A percentile compares a stretch with the other conserved stretches of the same genome.
These are phyloP conservation scores for Drosophila kanekoi DNA, from an alignment of 2,888 invertebrate genomes.

Conservation along the genomic window DNA sequence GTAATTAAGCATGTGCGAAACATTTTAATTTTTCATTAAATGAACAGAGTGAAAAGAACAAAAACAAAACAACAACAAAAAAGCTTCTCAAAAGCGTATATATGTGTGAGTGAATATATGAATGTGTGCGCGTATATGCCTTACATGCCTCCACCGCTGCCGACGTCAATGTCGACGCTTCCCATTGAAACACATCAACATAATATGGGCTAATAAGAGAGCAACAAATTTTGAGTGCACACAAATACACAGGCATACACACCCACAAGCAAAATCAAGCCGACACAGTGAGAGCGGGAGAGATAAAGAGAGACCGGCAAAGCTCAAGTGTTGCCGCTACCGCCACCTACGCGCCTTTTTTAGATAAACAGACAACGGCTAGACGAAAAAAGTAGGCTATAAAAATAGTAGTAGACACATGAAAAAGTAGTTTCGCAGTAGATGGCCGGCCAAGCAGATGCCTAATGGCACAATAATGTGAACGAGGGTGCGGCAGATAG, in stretches of 20 bases:
- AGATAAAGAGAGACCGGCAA: conserved; percentile 58
- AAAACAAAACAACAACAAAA: conserved; percentile 4
- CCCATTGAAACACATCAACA: conserved; percentile 66
- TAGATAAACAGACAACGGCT: conserved; percentile 61
- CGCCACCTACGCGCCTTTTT: conserved; percentile 39
- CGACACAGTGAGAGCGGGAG: conserved; percentile 14
- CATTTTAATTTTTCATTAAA: conserved; percentile 56
- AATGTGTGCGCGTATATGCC: conserved; percentile 16
- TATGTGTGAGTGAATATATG: conserved; percentile 4
- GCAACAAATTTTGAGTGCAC: conserved; percentile 11
- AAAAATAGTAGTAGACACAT: conserved; percentile 53
- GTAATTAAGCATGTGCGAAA: conserved; percentile 68
- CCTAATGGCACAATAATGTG: conserved; percentile 68
- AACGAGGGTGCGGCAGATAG: conserved; percentile 31
- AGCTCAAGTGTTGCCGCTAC: conserved; percentile 64
- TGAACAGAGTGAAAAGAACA: conserved; percentile 43
- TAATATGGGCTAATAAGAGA: conserved; percentile 72
- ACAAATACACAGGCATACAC: conserved; percentile 7
- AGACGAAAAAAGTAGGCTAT: conserved; percentile 55
- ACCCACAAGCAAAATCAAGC: too few species aligned
- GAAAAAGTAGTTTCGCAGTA: conserved; percentile 59
- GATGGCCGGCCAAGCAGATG: conserved; percentile 49
- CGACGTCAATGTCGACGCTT: conserved; percentile 39
- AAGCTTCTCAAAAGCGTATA: not conserved
- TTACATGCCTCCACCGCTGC: conserved; percentile 25